phyloP scores from a whole-genome alignment of 2,888 invertebrate genomes.

The Brachylomia viminalis region DNA sequence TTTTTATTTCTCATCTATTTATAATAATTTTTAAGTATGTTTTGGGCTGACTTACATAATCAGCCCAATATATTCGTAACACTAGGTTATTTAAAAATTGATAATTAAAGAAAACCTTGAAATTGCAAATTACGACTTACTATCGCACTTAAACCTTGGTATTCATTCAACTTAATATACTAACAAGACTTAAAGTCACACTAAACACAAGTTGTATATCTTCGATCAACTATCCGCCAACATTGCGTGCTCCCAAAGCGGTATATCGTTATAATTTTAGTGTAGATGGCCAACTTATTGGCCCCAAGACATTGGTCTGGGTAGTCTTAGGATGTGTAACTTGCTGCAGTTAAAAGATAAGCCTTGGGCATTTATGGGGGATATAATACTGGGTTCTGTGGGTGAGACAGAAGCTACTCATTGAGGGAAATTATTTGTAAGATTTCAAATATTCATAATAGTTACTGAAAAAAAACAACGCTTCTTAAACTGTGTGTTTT shows the following conservation, averaged over 20 bases:
- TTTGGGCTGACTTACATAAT: not conserved
- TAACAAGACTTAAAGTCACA: constrained; percentile 28
- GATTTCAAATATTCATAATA: not conserved
- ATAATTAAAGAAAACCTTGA: not conserved
- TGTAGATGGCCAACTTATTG: constrained; percentile 67
- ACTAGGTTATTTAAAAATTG: not conserved
- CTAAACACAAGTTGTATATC: constrained; percentile 47
- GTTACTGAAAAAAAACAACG: not conserved
- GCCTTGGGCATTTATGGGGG: constrained; percentile 50
- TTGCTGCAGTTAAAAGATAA: constrained; percentile 62
- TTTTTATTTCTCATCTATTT: not conserved
- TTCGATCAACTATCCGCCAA: constrained; percentile 26
- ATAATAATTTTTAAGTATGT: too few relatives aligned
- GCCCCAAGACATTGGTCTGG: constrained; percentile 65
- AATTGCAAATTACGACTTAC: not conserved
- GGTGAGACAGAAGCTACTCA: constrained; percentile 25
- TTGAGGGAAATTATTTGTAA: not conserved
- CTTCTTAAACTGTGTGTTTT: not conserved
- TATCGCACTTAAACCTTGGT: not conserved
- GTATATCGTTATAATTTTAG: constrained; percentile 64
- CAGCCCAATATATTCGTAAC: too few relatives aligned
- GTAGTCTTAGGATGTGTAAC: constrained; percentile 57
- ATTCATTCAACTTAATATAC: constrained; percentile 35
- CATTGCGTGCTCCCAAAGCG: constrained; percentile 57
- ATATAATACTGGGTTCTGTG: constrained; percentile 2